Evolutionary conservation across 2,888 invertebrate species (phyloP).

Genomic region (Ptychoptera albimana): DNA sequence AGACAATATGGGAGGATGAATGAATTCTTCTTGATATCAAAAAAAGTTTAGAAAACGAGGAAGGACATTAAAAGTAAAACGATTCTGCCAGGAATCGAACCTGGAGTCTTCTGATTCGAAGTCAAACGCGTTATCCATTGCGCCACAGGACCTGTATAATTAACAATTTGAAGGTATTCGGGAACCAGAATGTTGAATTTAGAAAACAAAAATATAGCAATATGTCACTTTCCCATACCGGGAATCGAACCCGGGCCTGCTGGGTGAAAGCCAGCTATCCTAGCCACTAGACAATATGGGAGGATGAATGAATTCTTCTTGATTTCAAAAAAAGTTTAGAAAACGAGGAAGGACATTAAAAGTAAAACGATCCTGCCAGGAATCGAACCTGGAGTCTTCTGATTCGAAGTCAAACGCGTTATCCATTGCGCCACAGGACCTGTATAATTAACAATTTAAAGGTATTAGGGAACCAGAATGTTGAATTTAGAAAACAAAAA

Average conservation of each 20-base stretch:
- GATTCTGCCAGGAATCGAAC: constrained; percentile 6
- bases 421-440: constrained; percentile 1
- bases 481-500: no score
- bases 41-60: no score
- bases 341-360: no score
- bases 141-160: constrained; percentile 1
- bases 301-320: not conserved
- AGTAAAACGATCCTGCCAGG: constrained; percentile 1
- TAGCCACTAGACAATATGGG: constrained; percentile 9
- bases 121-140: constrained; percentile 6
- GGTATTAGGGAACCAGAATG: no score
- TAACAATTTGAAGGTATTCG: no score
- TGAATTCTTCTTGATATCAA: no score
- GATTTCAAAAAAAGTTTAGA: no score
- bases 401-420: constrained; percentile 5
- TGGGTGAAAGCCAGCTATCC: constrained; percentile 6
- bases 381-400: constrained; percentile 6
- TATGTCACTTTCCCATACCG: constrained; percentile 5
- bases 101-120: constrained; percentile 5
- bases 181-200: no score
- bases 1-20: constrained; percentile 8
- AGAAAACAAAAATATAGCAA: no score
- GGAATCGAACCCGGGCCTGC: constrained; percentile 6
- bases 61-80: no score
- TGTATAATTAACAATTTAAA: no score